A percentile compares a stretch with the other conserved stretches of the same genome.
These are phyloP conservation scores for Camponotus pennsylvanicus DNA, from an alignment of 1,140 invertebrate species.

Conservation along the genomic window DNA sequence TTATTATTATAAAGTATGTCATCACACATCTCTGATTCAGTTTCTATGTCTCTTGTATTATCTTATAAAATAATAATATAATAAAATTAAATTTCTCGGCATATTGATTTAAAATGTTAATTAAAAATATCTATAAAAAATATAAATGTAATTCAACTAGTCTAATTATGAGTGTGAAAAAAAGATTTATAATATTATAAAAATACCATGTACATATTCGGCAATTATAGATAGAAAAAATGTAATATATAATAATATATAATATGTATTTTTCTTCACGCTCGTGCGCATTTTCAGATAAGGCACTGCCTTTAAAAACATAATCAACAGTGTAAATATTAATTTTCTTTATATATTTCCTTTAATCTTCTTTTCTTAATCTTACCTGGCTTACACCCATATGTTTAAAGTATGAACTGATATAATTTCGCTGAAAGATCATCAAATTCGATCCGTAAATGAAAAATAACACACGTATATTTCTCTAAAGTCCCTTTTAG, in stretches of 20 bases:
- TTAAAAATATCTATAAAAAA: not conserved
- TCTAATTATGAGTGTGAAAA: slow-evolving; percentile 6
- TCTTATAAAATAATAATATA: slow-evolving; percentile 8
- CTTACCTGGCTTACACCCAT: not conserved
- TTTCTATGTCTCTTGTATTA: slow-evolving; percentile 7
- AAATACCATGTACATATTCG: slow-evolving; percentile 2
- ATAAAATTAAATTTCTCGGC: not conserved
- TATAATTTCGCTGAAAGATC: slow-evolving; percentile 4
- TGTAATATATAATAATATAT: slow-evolving; percentile 29
- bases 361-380: not conserved
- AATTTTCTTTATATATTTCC: not conserved
- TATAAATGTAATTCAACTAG: not conserved
- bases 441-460: not conserved
- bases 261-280: not conserved
- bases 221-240: slow-evolving; percentile 40
- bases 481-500: not conserved
- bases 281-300: slow-evolving; percentile 27
- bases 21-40: not conserved
- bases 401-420: not conserved
- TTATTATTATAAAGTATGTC: slow-evolving; percentile 40
- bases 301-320: slow-evolving; percentile 44
- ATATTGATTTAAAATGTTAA: not conserved
- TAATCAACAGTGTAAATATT: slow-evolving; percentile 18
- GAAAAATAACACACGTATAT: not conserved
- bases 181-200: not conserved